Conservation (phyloP, 1,140 invertebrate species). For the Panagrolaimus sp. region DNA sequence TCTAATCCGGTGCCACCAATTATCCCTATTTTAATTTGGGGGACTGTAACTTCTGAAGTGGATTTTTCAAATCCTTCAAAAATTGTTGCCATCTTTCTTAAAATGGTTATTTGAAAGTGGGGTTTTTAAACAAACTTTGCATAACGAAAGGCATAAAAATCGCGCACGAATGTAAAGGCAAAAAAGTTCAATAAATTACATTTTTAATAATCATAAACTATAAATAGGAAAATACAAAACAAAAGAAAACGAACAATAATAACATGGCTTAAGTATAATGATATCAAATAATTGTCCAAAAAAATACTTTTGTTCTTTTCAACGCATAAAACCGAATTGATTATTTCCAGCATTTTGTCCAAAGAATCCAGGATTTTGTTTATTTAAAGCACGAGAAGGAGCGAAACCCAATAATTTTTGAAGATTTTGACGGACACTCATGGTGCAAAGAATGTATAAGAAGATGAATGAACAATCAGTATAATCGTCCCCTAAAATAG, state of each 20-base stretch:
- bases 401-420: conserved; percentile 95
- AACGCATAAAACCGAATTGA: conserved; percentile 34
- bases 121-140: too few species aligned
- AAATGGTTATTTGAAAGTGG: too few species aligned
- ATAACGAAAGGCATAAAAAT: too few species aligned
- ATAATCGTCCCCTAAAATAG: conserved; percentile 80
- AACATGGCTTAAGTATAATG: conserved; percentile 3
- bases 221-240: conserved; percentile 5
- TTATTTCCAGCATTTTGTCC: conserved; percentile 39
- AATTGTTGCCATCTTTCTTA: too few species aligned
- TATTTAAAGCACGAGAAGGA: conserved; percentile 68
- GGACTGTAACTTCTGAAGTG: too few species aligned
- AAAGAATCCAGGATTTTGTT: conserved; percentile 44
- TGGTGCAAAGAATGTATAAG: conserved; percentile 96
- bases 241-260: background rate
- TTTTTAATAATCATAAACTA: background rate
- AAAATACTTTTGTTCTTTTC: background rate
- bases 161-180: too few species aligned
- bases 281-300: background rate
- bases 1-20: conserved; percentile 63
- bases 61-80: too few species aligned
- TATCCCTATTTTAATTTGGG: conserved; percentile 60
- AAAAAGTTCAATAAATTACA: too few species aligned
- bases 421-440: conserved; percentile 97
- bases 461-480: conserved; percentile 99